Percentiles rank a stretch among this genome's conserved stretches.
These are phyloP conservation scores for Pristionchus exspectatus DNA, from an alignment of 2,888 invertebrate species.

Conservation along the genomic window DNA sequence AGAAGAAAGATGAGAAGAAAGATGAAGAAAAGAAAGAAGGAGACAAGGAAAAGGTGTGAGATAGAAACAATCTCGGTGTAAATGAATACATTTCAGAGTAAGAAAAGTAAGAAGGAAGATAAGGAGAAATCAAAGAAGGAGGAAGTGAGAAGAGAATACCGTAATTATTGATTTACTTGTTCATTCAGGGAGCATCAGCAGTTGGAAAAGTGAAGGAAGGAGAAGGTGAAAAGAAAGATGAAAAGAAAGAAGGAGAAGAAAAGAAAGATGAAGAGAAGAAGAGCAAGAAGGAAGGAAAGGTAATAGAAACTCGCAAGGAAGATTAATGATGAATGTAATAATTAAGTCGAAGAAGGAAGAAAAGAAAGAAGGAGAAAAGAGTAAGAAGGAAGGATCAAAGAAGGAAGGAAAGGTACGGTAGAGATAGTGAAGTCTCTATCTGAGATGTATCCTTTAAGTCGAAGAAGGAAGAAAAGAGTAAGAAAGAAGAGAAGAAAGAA, in stretches of 20 bases:
- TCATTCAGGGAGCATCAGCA: background rate
- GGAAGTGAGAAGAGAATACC: slow-evolving; percentile 59
- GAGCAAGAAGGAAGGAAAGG: background rate
- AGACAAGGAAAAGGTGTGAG: slow-evolving; percentile 15
- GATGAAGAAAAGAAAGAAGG: slow-evolving; percentile 31
- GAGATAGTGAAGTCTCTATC: background rate
- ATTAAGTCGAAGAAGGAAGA: background rate
- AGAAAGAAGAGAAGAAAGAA: slow-evolving; percentile 30
- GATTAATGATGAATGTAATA: background rate
- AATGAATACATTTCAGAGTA: background rate
- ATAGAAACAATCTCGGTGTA: too few relatives aligned
- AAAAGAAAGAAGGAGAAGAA: slow-evolving; percentile 31
- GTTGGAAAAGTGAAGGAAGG: slow-evolving; percentile 54
- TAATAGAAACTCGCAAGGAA: background rate
- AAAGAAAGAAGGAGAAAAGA: slow-evolving; percentile 17
- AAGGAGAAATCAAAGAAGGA: slow-evolving; percentile 40
- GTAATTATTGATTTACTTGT: background rate
- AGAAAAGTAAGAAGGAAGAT: slow-evolving; percentile 34
- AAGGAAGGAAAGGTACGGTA: slow-evolving; percentile 23
- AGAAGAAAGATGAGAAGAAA: background rate
- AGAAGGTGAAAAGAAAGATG: slow-evolving; percentile 51
- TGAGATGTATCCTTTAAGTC: background rate
- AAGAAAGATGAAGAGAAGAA: slow-evolving; percentile 38
- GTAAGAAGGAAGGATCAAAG: slow-evolving; percentile 1
- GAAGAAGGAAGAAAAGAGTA: slow-evolving; percentile 20